Evolutionary conservation across 2,113 vertebrate genomes (phyloP).

Genomic region (Petrocephalus zakoni): DNA sequence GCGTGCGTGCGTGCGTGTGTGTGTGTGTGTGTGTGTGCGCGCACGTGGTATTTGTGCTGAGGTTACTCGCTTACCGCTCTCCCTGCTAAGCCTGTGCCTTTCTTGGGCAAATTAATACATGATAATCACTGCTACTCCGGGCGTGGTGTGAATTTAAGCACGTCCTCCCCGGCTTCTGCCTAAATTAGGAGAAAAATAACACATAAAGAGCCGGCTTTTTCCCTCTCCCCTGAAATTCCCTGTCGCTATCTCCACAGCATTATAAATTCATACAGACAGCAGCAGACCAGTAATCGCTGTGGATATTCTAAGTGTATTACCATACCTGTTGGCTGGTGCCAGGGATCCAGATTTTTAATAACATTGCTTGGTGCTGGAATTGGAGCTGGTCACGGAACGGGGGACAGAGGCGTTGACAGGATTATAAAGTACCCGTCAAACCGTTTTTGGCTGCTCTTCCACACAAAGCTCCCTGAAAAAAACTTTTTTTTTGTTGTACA

Average conservation of each 20-base stretch:
- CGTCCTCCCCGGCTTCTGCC: neutral
- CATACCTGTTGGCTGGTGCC: conserved; percentile 16
- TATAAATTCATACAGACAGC: conserved; percentile 9
- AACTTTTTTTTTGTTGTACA: conserved; percentile 30
- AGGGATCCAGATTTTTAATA: conserved; percentile 11
- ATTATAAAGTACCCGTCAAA: conserved; percentile 48
- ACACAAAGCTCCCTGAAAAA: conserved; percentile 13
- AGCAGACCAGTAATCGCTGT: neutral
- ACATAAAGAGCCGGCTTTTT: conserved; percentile 24
- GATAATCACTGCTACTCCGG: conserved; percentile 33
- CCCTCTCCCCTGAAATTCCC: neutral
- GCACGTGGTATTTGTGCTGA: neutral
- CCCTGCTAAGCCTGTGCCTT: neutral
- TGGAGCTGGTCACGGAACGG: conserved; percentile 8
- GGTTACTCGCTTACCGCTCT: neutral
- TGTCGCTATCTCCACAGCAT: neutral
- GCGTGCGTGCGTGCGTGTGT: neutral
- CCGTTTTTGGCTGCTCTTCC: neutral
- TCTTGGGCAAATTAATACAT: conserved; percentile 1
- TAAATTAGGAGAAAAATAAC: conserved; percentile 32
- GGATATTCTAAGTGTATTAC: conserved; percentile 16
- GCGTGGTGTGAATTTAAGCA: conserved; percentile 27
- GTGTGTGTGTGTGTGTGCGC: neutral
- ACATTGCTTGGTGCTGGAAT: neutral
- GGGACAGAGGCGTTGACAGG: conserved; percentile 7